phyloP scores from a whole-genome alignment of 2,797 vertebrate genomes.

The Fistularia tabacaria region DNA sequence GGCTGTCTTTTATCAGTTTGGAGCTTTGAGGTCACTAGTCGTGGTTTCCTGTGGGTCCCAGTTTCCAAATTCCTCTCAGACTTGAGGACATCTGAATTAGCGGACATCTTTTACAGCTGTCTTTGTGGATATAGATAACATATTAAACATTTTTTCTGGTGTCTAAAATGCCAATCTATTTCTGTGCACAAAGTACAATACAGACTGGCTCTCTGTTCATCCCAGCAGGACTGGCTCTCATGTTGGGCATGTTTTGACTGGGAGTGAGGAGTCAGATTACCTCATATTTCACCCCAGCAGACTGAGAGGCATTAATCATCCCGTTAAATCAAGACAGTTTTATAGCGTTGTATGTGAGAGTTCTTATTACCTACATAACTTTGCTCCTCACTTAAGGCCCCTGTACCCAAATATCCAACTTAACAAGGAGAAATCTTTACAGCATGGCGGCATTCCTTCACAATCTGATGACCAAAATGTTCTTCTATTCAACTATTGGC shows the following conservation, averaged over 20 bases:
- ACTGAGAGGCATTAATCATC: slow-evolving; percentile 67
- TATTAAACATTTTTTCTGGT: background rate
- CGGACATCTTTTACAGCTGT: background rate
- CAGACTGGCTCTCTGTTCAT: slow-evolving; percentile 15
- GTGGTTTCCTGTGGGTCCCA: slow-evolving; percentile 40
- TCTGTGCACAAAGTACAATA: background rate
- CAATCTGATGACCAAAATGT: slow-evolving; percentile 36
- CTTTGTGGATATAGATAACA: slow-evolving; percentile 1
- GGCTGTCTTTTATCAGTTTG: slow-evolving; percentile 65
- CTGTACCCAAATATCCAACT: slow-evolving; percentile 50
- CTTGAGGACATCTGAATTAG: too few species aligned
- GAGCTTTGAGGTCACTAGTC: slow-evolving; percentile 53
- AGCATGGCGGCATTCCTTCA: slow-evolving; percentile 43
- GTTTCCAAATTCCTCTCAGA: slow-evolving; percentile 8
- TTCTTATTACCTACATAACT: slow-evolving; percentile 53
- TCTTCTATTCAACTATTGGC: slow-evolving; percentile 16
- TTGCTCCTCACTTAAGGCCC: slow-evolving; percentile 37
- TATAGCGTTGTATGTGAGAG: slow-evolving; percentile 56
- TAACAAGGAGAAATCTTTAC: slow-evolving; percentile 43
- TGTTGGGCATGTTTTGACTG: slow-evolving; percentile 60
- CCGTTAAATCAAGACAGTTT: slow-evolving; percentile 69
- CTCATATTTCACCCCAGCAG: slow-evolving; percentile 66
- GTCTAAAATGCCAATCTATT: slow-evolving; percentile 6
- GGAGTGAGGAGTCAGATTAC: slow-evolving; percentile 59
- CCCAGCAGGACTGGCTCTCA: slow-evolving; percentile 34